Conservation (phyloP, 2,888 invertebrate species). For the Camponotus fellah region DNA sequence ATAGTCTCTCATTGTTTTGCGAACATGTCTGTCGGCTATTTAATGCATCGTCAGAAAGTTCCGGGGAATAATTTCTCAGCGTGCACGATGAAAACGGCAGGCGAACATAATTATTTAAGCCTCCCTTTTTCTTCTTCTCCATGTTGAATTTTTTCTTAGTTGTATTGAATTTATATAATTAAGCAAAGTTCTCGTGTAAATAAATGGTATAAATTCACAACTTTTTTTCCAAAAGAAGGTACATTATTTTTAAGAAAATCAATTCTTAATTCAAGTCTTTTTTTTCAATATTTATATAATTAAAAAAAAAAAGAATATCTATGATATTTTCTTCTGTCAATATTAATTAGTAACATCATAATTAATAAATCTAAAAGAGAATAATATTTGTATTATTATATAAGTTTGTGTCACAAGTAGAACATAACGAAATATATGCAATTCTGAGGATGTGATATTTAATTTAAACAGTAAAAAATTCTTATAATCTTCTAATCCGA, state of each 20-base stretch:
- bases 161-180: constrained; percentile 8
- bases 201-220: neutral
- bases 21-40: constrained; percentile 63
- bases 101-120: constrained; percentile 45
- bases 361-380: neutral
- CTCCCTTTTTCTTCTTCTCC: constrained; percentile 23
- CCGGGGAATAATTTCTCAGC: constrained; percentile 50
- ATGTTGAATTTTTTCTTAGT: constrained; percentile 4
- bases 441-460: neutral
- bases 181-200: neutral
- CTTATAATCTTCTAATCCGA: neutral
- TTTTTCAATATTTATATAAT: neutral
- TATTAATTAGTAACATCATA: neutral
- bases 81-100: constrained; percentile 47
- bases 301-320: neutral
- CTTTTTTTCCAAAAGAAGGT: neutral
- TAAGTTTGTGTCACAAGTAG: neutral
- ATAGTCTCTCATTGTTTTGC: constrained; percentile 66
- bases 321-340: neutral
- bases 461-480: neutral
- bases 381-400: neutral
- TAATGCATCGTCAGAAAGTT: constrained; percentile 60
- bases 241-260: neutral
- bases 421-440: neutral
- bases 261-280: neutral